These are phyloP conservation scores for Blennius ocellaris DNA, from an alignment of 2,113 vertebrate species.

Conservation along the genomic window DNA sequence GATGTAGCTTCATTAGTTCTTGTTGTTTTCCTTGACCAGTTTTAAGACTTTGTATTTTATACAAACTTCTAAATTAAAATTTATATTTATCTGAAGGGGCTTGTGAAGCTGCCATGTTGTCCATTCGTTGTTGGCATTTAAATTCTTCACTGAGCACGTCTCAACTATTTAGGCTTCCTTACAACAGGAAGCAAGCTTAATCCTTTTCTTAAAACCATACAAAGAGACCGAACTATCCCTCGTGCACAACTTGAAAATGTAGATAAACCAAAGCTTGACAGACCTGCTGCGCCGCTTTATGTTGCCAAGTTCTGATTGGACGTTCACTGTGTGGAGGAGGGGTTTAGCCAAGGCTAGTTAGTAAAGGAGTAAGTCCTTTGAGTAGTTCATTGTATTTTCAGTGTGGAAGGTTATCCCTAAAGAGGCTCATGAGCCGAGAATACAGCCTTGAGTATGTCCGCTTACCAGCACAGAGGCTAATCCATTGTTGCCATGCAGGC, in stretches of 20 bases:
- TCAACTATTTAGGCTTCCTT: too few species aligned
- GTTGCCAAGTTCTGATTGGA: neutral
- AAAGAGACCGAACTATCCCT: too few species aligned
- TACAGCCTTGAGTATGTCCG: constrained; percentile 5
- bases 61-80: too few species aligned
- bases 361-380: neutral
- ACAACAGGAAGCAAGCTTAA: too few species aligned
- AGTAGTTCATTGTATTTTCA: neutral
- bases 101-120: too few species aligned
- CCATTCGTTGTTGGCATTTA: too few species aligned
- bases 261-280: neutral
- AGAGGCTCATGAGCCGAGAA: constrained; percentile 22
- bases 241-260: neutral
- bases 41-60: too few species aligned
- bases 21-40: too few species aligned
- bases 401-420: constrained; percentile 3
- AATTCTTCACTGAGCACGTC: too few species aligned
- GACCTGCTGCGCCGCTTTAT: neutral
- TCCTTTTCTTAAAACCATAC: too few species aligned
- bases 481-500: constrained; percentile 20
- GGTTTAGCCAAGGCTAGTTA: neutral
- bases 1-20: too few species aligned
- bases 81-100: too few species aligned
- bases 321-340: neutral
- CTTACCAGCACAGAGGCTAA: constrained; percentile 10